Percentiles rank a stretch among this genome's conserved stretches.
Evolutionary conservation across 1,140 invertebrate species (phyloP).

Genomic region (Oncopeltus fasciatus): DNA sequence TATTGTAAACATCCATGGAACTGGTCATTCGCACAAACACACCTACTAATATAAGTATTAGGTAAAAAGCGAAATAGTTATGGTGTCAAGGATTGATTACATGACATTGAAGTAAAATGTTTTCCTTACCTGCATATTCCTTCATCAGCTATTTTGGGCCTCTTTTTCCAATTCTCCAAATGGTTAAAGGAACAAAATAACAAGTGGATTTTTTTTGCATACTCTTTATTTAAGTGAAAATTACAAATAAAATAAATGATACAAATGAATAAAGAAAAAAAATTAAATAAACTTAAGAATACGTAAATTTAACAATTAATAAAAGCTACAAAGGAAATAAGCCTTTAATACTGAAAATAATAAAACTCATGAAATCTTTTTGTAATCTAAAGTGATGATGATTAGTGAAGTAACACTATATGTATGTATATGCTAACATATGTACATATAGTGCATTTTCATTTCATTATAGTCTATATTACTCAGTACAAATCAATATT

Average conservation of each 20-base stretch:
- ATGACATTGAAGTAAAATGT: no score
- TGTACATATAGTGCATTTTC: not conserved
- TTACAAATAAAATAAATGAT: not conserved
- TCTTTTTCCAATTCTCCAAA: no score
- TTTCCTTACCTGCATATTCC: no score
- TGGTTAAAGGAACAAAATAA: no score
- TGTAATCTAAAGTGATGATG: constrained; percentile 1
- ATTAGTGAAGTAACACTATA: not conserved
- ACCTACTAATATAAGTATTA: no score
- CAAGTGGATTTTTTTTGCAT: no score
- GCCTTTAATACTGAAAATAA: not conserved
- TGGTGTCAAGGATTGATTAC: no score
- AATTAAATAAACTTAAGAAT: not conserved
- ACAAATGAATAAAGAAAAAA: not conserved
- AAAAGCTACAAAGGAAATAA: not conserved
- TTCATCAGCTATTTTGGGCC: no score
- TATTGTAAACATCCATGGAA: no score
- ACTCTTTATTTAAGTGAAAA: constrained; percentile 1
- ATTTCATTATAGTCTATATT: not conserved
- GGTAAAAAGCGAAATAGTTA: no score
- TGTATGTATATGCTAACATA: no score
- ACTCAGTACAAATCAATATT: not conserved
- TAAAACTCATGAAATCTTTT: not conserved
- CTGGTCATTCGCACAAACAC: no score
- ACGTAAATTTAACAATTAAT: not conserved